Conservation (phyloP, 2,888 invertebrate genomes). For the Ophioninae sp. region DNA sequence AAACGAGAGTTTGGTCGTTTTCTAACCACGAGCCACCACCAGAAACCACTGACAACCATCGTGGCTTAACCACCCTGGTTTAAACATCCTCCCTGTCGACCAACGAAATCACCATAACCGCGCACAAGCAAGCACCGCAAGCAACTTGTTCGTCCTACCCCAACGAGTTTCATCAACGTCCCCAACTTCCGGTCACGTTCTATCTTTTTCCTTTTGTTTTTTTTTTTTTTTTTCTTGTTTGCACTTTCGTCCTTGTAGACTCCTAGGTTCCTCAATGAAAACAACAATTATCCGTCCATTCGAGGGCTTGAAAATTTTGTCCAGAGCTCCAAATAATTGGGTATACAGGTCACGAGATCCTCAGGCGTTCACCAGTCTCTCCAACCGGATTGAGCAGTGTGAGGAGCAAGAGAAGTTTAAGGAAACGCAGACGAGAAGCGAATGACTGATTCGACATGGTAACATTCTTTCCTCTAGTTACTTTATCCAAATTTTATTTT, state of each 20-base stretch:
- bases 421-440: conserved; percentile 3
- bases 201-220: neutral
- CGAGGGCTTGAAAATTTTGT: neutral
- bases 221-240: neutral
- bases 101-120: conserved; percentile 55
- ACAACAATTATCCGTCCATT: neutral
- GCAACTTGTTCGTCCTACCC: neutral
- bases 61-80: conserved; percentile 62
- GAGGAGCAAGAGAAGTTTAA: conserved; percentile 18
- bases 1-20: conserved; percentile 27
- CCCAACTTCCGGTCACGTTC: neutral
- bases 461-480: conserved; percentile 33
- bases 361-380: conserved; percentile 24
- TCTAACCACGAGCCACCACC: conserved; percentile 66
- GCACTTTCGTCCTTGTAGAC: neutral
- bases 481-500: neutral
- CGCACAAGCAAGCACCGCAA: conserved; percentile 22
- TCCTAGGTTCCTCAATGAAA: neutral
- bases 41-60: conserved; percentile 65
- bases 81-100: conserved; percentile 43
- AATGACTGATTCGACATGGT: conserved; percentile 42
- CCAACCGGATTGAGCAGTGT: conserved; percentile 23
- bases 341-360: conserved; percentile 39
- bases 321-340: neutral
- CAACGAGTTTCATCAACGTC: neutral